Base-by-base conservation (phyloP, 2,888 invertebrate species). In the Serripes groenlandicus region DNA sequence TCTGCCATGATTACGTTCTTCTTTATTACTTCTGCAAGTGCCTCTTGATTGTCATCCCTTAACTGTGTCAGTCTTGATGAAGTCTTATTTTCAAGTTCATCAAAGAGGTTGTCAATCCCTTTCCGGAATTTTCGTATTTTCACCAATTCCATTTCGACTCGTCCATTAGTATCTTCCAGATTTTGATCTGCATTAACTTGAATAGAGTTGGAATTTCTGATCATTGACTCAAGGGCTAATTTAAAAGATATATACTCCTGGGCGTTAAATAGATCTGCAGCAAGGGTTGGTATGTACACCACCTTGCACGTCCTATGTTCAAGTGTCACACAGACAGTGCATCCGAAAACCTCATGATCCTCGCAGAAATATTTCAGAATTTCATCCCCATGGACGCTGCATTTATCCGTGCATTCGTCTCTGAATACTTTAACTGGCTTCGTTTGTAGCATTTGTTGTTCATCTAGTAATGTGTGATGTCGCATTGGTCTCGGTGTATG, bases 291-390 rank as follows among this genome's bases (percentile, higher is more conserved):
- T 11, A 75, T 75, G 23, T 75, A 75, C n/a, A 26, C 66, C 30
- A 75, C 49, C 21, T 64, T 26, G 26, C 74, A 75, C 1, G 66
- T 15, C 34, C 54, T 52, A 34, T 75, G 74, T 3, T 64, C n/a
- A 9, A 75, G 32, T 2, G 74, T 66, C 18, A 75, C 35, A 34
- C 74, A 75, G 15, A 52, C 66, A 30, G n/a, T 21, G 34, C 74
- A 75, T 23, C 28, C 74, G 0, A 75, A 54, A 32, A 52, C 30
- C n/a, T 66, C 34, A 30, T 75, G 74, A 26, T 5, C 21, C 32
- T 21, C n/a, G 49, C 74, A 75, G 52, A 52, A 75, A 54, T 54
- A 75, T 54, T 75, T 49, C 15, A 75, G 26, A 32, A 54, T 28
- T 34, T 64, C 56, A 58, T 37, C 34, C n/a, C 56, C 37, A 34